Base-by-base conservation (phyloP, 2,797 vertebrate species). In the Peromyscus attwateri region DNA sequence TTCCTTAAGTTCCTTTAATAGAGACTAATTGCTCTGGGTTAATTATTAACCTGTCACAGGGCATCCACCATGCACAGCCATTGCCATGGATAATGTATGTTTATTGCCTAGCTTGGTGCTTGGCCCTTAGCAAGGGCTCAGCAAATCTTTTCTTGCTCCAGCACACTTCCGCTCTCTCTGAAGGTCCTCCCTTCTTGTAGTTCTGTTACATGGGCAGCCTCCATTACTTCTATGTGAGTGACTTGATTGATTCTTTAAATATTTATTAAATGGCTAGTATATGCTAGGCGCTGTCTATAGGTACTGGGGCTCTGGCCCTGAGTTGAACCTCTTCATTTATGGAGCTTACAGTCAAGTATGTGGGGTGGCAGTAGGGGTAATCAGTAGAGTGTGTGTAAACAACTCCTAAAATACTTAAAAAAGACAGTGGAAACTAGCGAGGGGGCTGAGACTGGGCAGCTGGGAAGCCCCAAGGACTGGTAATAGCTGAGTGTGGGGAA, bases 41-140 rank as follows among this genome's bases (percentile, higher is more conserved):
- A 91, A 87, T 66, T 82, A 91, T 66, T 75, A 80, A 57, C 70
- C 13, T 31, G 11, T 70, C 83, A 37, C 11, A 31, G 70, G 66
- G 57, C 64, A 84, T 79, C 70, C 88, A 46, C 81, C 64, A 1
- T 12, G 3, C 40, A 46, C 19, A 43, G 88, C 62, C 64, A 87
- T 60, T 73, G 68, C 85, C 62, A 73, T 55, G 82, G 75, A 64
- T 83, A 80, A 91, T 19, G 25, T 79, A 21, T 14, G 1, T 77
- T 89, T 64, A 91, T 84, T 85, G 43, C 82, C 16, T 43, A n/a
- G 81, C 62, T 84, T 37, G 40, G 93, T 34, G 71, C 37, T 87
- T 71, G 57, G 21, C 34, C 79, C 68, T 94, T 64, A 71, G 46
- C 37, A 23, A 84, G 49, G 64, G 40, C 73, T 89, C 49, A 62